Percentiles rank a stretch among this genome's conserved stretches.
Conservation (phyloP, 1,140 invertebrate genomes). For the Leptinotarsa defecta region DNA sequence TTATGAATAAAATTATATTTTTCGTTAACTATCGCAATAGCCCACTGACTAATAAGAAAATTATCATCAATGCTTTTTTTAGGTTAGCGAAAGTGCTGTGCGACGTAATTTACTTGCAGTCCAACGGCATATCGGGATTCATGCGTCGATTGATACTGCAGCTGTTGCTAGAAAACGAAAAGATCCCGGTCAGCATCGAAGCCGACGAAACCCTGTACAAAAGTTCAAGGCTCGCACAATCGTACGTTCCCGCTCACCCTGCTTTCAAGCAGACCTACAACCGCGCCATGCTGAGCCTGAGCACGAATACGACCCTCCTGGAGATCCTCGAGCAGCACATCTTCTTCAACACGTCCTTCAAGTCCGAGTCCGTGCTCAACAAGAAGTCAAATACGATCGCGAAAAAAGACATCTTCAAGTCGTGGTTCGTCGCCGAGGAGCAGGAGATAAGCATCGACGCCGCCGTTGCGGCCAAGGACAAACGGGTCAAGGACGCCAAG, state of each 20-base stretch:
- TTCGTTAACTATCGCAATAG: background rate
- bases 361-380: slow-evolving; percentile 38
- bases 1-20: background rate
- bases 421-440: slow-evolving; percentile 57
- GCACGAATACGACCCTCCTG: slow-evolving; percentile 71
- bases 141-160: slow-evolving; percentile 84
- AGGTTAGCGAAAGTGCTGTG: slow-evolving; percentile 78
- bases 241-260: slow-evolving; percentile 51
- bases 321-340: slow-evolving; percentile 59
- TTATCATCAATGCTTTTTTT: background rate
- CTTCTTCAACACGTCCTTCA: slow-evolving; percentile 53
- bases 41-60: background rate
- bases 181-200: slow-evolving; percentile 66
- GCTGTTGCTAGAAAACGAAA: slow-evolving; percentile 83
- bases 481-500: slow-evolving; percentile 77
- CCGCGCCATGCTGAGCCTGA: slow-evolving; percentile 72
- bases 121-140: slow-evolving; percentile 79
- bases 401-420: slow-evolving; percentile 46
- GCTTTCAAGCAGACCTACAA: slow-evolving; percentile 57
- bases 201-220: slow-evolving; percentile 54
- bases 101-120: slow-evolving; percentile 72
- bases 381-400: slow-evolving; percentile 32
- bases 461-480: slow-evolving; percentile 81
- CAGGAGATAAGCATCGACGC: slow-evolving; percentile 76
- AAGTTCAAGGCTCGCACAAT: slow-evolving; percentile 55